phyloP scores from a whole-genome alignment of 2,113 vertebrate species.

The Callospermophilus lateralis region DNA sequence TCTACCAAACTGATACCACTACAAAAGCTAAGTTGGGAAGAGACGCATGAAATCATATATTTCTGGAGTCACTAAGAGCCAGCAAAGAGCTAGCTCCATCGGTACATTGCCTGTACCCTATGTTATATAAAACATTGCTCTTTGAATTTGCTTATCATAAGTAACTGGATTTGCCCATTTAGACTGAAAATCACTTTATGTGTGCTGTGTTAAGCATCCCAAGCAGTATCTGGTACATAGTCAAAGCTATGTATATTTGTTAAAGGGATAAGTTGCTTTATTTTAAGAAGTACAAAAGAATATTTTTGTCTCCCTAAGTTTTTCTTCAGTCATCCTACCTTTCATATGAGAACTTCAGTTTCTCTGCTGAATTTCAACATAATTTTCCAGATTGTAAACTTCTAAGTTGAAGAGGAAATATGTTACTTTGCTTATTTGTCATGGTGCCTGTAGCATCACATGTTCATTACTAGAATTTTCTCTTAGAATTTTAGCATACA shows the following conservation, averaged over 20 bases:
- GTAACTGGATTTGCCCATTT: conserved; percentile 24
- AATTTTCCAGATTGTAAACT: conserved; percentile 39
- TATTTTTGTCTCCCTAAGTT: not conserved
- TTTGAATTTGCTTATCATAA: not conserved
- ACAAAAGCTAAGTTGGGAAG: not conserved
- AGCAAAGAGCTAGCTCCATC: not conserved
- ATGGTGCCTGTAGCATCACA: not conserved
- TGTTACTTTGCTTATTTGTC: conserved; percentile 4
- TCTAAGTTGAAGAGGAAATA: conserved; percentile 24
- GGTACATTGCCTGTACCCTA: not conserved
- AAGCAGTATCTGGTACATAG: not conserved
- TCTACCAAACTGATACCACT: not conserved
- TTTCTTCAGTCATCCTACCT: not conserved
- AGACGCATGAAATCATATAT: not conserved
- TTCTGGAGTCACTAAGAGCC: not conserved
- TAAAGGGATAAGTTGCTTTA: conserved; percentile 10
- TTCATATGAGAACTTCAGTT: not conserved
- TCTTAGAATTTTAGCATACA: conserved; percentile 23
- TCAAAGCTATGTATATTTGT: not conserved
- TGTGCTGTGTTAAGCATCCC: not conserved
- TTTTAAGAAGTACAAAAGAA: conserved; percentile 40
- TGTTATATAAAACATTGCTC: not conserved
- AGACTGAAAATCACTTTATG: not conserved
- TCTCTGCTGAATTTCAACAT: not conserved
- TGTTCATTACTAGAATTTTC: not conserved